Conservation (phyloP, 2,113 vertebrate genomes). For the Saiga tatarica region DNA sequence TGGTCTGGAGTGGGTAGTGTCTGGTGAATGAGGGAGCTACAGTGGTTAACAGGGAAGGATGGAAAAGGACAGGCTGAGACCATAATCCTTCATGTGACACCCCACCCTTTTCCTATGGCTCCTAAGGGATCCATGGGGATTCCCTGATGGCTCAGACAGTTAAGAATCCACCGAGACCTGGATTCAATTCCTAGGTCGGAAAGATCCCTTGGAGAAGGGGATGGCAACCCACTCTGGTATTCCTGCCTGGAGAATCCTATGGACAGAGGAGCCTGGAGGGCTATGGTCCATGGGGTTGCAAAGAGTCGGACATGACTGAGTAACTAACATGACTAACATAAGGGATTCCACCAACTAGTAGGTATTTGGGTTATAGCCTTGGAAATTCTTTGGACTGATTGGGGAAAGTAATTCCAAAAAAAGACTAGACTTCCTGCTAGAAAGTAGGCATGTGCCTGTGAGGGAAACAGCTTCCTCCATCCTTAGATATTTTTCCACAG, state of each 20-base stretch:
- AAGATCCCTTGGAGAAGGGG: neutral
- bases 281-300: neutral
- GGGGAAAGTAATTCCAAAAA: neutral
- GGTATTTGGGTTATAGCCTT: neutral
- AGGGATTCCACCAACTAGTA: neutral
- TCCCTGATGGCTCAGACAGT: neutral
- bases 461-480: neutral
- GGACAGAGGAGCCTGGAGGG: neutral
- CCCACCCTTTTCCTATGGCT: neutral
- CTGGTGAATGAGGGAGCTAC: neutral
- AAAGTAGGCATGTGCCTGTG: neutral
- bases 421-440: neutral
- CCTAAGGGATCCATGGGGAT: neutral
- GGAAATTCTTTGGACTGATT: neutral
- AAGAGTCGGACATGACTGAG: neutral
- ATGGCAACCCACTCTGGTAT: neutral
- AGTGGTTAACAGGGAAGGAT: neutral
- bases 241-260: neutral
- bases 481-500: neutral
- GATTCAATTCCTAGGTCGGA: accelerated
- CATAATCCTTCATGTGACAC: neutral
- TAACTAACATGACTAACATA: neutral
- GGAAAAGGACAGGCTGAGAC: neutral
- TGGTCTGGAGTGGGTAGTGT: neutral
- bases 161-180: neutral